These are phyloP conservation scores for Temnothorax rugatulus DNA, from an alignment of 2,888 invertebrate species.

Conservation along the genomic window DNA sequence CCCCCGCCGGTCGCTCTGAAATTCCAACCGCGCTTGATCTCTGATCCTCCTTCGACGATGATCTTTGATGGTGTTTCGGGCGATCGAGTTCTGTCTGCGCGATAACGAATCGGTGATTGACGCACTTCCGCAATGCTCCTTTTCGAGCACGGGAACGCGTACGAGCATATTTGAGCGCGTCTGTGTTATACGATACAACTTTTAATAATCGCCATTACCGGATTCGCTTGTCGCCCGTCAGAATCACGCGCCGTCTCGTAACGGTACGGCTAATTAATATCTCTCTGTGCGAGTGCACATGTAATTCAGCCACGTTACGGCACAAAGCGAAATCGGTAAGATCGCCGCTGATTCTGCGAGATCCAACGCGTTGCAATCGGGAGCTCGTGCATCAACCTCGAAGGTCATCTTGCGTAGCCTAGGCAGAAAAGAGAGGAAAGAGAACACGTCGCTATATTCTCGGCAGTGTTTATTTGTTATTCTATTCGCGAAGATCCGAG, in stretches of 20 bases:
- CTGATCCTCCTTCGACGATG: slow-evolving; percentile 27
- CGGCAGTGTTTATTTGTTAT: slow-evolving; percentile 45
- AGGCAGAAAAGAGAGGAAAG: background rate
- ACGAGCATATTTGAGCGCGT: background rate
- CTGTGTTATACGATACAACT: background rate
- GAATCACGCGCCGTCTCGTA: slow-evolving; percentile 67
- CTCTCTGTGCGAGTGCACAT: slow-evolving; percentile 30
- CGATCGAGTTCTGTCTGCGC: slow-evolving; percentile 57
- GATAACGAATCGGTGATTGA: slow-evolving; percentile 60
- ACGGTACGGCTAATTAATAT: slow-evolving; percentile 73
- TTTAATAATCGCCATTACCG: slow-evolving; percentile 60
- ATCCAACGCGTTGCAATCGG: slow-evolving; percentile 36
- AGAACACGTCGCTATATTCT: slow-evolving; percentile 21
- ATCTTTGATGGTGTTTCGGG: slow-evolving; percentile 50
- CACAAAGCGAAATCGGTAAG: slow-evolving; percentile 17
- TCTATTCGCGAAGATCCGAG: slow-evolving; percentile 45
- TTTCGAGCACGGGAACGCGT: slow-evolving; percentile 33
- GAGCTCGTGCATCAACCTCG: slow-evolving; percentile 39
- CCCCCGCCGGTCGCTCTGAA: slow-evolving; percentile 59
- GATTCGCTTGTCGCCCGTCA: slow-evolving; percentile 69
- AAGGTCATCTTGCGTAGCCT: slow-evolving; percentile 2
- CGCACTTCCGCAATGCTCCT: slow-evolving; percentile 40
- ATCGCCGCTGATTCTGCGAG: slow-evolving; percentile 37
- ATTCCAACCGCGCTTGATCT: slow-evolving; percentile 50
- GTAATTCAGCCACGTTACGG: slow-evolving; percentile 33